Percentiles rank a stretch among this genome's conserved stretches.
Evolutionary conservation across 2,888 invertebrate genomes (phyloP).

Genomic region (Diaprepes abbreviatus): DNA sequence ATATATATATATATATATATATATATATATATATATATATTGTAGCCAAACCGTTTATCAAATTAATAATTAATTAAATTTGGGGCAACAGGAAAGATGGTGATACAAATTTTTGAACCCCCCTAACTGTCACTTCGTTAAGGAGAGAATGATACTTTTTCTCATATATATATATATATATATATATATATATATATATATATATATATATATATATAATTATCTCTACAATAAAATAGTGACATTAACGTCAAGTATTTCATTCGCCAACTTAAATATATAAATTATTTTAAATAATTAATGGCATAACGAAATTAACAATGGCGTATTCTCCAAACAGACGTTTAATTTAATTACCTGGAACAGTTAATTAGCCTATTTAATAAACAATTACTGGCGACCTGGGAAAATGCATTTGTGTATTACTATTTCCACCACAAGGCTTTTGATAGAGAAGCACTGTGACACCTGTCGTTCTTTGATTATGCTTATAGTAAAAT

Average conservation of each 20-base stretch:
- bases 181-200: too few relatives aligned
- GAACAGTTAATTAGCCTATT: conserved; percentile 46
- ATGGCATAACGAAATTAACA: conserved; percentile 38
- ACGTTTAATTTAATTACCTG: conserved; percentile 47
- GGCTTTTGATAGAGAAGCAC: conserved; percentile 28
- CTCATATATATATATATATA: too few relatives aligned
- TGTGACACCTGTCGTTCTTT: conserved; percentile 37
- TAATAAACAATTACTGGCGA: conserved; percentile 47
- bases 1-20: too few relatives aligned
- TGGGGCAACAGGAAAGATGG: too few relatives aligned
- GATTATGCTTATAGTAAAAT: conserved; percentile 28
- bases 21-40: too few relatives aligned
- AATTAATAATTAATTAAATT: too few relatives aligned
- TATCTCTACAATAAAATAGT: too few relatives aligned
- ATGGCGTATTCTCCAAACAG: conserved; percentile 38
- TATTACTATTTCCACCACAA: conserved; percentile 37
- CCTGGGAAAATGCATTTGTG: conserved; percentile 37
- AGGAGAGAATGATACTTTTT: too few relatives aligned
- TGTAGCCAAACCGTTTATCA: too few relatives aligned
- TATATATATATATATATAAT: too few relatives aligned
- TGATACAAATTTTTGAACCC: too few relatives aligned
- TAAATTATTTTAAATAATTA: conserved; percentile 37
- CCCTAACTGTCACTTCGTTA: too few relatives aligned
- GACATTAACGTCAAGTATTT: conserved; percentile 4
- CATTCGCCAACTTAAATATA: conserved; percentile 12